phyloP scores from a whole-genome alignment of 2,113 vertebrate species.

The human (Homo sapiens) region GRCh38 chr1:112068001-112068500 shows the following conservation, averaged over 20 bases:
- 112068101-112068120: not conserved
- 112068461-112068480: not conserved
- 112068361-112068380: not conserved
- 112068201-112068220: not conserved
- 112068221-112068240: not conserved
- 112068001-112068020: too few relatives aligned
- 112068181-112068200: not conserved
- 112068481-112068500: not conserved
- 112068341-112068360: not conserved
- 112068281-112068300: not conserved
- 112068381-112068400: not conserved
- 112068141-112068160: not conserved
- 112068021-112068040: not conserved
- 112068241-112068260: not conserved
- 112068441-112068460: rapidly evolving
- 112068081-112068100: not conserved
- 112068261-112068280: not conserved
- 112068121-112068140: not conserved
- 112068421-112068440: not conserved
- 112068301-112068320: not conserved
- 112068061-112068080: not conserved
- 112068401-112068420: rapidly evolving
- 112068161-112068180: not conserved
- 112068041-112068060: not conserved
- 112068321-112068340: not conserved